Conservation (phyloP, 2,888 invertebrate species). For the Bombyx huttoni region DNA sequence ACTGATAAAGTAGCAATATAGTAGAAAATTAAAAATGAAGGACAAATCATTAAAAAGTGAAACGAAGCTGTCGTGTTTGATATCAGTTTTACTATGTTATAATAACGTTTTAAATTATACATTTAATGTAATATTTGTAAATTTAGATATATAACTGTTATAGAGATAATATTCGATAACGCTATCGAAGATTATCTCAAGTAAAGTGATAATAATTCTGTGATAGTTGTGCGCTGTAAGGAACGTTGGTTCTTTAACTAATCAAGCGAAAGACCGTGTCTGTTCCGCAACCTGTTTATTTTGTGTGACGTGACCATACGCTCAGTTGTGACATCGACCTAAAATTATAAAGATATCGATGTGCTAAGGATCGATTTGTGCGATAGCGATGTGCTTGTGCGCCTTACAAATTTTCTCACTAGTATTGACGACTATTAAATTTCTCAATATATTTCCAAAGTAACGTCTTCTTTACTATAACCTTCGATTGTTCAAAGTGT, state of each 20-base stretch:
- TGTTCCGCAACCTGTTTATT: conserved; percentile 23
- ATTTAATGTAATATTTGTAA: not conserved
- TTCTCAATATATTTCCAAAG: conserved; percentile 38
- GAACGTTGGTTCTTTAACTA: conserved; percentile 13
- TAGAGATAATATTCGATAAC: conserved; percentile 16
- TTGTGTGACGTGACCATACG: conserved; percentile 17
- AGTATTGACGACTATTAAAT: not conserved
- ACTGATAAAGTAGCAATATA: conserved; percentile 5
- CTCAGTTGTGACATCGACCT: conserved; percentile 5
- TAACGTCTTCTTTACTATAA: conserved; percentile 34
- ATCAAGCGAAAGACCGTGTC: conserved; percentile 15
- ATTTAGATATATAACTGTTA: conserved; percentile 7
- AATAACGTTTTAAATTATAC: not conserved
- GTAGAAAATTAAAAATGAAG: conserved; percentile 8
- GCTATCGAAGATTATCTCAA: conserved; percentile 40
- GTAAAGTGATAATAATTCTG: conserved; percentile 29
- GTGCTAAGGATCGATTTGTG: conserved; percentile 9
- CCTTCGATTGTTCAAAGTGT: conserved; percentile 53
- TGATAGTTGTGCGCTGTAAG: conserved; percentile 18
- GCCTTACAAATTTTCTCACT: not conserved
- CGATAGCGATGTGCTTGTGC: conserved; percentile 9
- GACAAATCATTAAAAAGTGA: not conserved
- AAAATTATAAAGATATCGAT: conserved; percentile 12
- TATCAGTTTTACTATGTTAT: conserved; percentile 4
- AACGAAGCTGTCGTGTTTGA: conserved; percentile 1